A percentile compares a stretch with the other conserved stretches of the same genome.
Evolutionary conservation across 2,113 vertebrate genomes (phyloP).

Genomic region (Mesitornis unicolor): DNA sequence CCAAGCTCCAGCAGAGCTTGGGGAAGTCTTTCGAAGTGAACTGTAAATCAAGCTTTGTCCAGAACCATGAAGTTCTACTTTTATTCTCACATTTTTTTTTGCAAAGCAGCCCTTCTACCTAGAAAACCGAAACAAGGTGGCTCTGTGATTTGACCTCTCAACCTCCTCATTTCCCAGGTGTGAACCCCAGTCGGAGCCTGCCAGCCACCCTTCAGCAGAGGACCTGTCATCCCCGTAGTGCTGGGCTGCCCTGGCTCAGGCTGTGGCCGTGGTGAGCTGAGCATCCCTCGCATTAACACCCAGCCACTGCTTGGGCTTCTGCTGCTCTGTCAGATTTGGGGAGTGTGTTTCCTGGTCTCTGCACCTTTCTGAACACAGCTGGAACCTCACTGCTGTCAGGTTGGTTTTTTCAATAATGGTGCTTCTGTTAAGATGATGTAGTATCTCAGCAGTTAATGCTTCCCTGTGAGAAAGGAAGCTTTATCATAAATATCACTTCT

Average conservation of each 20-base stretch:
- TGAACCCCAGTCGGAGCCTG: background rate
- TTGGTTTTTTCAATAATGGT: background rate
- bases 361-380: background rate
- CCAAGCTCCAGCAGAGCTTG: background rate
- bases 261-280: background rate
- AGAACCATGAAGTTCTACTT: background rate
- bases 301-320: background rate
- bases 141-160: background rate
- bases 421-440: background rate
- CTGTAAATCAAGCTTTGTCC: background rate
- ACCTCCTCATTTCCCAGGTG: background rate
- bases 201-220: background rate
- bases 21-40: background rate
- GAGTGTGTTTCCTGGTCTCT: background rate
- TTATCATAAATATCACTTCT: background rate
- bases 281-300: background rate
- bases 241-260: background rate
- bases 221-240: rapidly evolving
- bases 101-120: background rate
- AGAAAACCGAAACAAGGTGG: background rate
- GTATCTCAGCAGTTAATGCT: background rate
- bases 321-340: background rate
- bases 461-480: background rate
- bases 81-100: background rate
- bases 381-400: background rate